These are phyloP conservation scores for Nebria salina DNA, from an alignment of 2,888 invertebrate genomes.

Conservation along the genomic window DNA sequence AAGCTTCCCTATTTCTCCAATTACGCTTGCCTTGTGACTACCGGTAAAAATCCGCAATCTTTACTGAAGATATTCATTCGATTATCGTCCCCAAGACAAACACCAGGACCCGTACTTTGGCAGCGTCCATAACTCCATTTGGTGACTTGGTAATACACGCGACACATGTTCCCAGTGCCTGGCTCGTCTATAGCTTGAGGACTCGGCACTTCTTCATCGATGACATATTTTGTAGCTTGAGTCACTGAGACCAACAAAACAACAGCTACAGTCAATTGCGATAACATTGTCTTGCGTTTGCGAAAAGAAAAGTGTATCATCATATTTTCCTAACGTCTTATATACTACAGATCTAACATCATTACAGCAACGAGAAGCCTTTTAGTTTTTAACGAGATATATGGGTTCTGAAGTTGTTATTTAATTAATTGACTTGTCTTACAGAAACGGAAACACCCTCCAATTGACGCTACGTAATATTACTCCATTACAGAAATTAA, in stretches of 20 bases:
- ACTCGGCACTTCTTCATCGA: slow-evolving; percentile 19
- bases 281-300: background rate
- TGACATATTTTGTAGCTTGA: slow-evolving; percentile 30
- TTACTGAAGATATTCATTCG: slow-evolving; percentile 40
- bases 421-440: background rate
- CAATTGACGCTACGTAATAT: background rate
- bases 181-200: slow-evolving; percentile 12
- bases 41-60: slow-evolving; percentile 30
- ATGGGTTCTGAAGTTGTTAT: background rate
- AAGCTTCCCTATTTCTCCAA: background rate
- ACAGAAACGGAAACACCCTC: background rate
- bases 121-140: slow-evolving; percentile 33
- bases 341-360: background rate
- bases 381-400: background rate
- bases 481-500: too few relatives aligned
- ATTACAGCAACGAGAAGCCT: background rate
- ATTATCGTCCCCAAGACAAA: slow-evolving; percentile 33
- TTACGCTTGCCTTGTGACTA: background rate
- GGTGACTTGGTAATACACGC: slow-evolving; percentile 28
- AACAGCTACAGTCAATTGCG: background rate
- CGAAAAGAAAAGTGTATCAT: background rate
- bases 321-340: background rate
- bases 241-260: background rate
- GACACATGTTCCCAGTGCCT: background rate
- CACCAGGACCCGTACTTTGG: slow-evolving; percentile 25